Base-by-base conservation (phyloP, 2,113 vertebrate genomes). In the Poeciliopsis occidentalis region DNA sequence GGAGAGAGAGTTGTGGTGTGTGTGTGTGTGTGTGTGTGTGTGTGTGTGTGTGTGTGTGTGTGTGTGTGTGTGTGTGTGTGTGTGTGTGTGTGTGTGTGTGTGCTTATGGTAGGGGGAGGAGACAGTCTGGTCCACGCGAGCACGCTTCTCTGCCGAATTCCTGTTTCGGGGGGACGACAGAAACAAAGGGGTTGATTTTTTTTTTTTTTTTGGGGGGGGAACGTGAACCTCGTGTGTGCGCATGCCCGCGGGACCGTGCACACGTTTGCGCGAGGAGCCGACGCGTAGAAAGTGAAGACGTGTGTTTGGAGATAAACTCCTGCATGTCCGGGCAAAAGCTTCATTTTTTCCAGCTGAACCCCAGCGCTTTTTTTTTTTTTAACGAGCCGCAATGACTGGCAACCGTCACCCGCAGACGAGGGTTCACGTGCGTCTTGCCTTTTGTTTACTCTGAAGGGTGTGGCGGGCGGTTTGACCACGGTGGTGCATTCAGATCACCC, bases 381-480 rank as follows among this genome's bases (percentile, higher is more conserved):
- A 57, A 24, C 51, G 22, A 57, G 22, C 51, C 51, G 22, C n/a
- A n/a, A 17, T 44, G 31, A 31, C 10, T 13, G 0, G 17, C 44
- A 47, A 19, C 44, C 31, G 31, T 26, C 12, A 39, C 54, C 63
- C 1, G 4, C 15, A 24, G 51, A 41, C 8, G 29, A 0, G 1
- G 39, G 41, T 72, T 66, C 85, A 39, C 17, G 4, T 47, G 4
- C 27, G 27, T 32, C 69, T 37, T 19, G 71, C 77, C 87, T 87
- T 37, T 88, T 93, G 91, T 91, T 92, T 84, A 86, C 78, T 41
- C 51, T 27, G 15, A 79, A 76, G 92, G 93, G 91, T 87, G 93
- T 91, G 89, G 92, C 91, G 75, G 77, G 66, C 63, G 67, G 75
- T 60, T 37, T 78, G 85, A 76, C 88, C 91, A 78, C 74, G 54